phyloP scores from a whole-genome alignment of 2,888 invertebrate genomes.

The Electrophaes corylata region DNA sequence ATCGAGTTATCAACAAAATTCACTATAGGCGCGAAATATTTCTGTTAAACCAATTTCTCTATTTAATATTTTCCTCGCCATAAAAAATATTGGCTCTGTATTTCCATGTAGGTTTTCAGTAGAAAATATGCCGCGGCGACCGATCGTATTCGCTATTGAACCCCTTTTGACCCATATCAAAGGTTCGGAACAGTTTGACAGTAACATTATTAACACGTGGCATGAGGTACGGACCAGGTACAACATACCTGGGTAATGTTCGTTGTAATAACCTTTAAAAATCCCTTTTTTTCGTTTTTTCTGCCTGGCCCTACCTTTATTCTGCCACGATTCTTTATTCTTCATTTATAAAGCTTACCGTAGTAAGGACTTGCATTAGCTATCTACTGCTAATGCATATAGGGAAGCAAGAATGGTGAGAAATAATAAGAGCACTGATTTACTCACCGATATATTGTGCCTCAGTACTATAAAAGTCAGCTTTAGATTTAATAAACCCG shows the following conservation, averaged over 20 bases:
- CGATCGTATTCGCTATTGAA: constrained; percentile 57
- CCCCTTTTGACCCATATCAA: constrained; percentile 72
- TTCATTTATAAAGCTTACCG: constrained; percentile 22
- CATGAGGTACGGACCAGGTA: constrained; percentile 50
- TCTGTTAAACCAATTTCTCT: constrained; percentile 46
- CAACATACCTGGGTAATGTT: constrained; percentile 52
- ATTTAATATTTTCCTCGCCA: constrained; percentile 47
- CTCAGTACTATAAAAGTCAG: background rate
- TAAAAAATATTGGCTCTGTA: constrained; percentile 60
- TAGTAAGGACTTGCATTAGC: too few relatives aligned
- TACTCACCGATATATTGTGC: background rate
- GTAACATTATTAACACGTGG: constrained; percentile 75
- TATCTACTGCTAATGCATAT: background rate
- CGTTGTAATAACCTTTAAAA: constrained; percentile 62
- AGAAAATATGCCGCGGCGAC: constrained; percentile 58
- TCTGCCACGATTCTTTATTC: constrained; percentile 35
- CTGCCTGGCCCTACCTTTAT: constrained; percentile 36
- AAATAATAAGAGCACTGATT: background rate
- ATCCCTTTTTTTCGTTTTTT: constrained; percentile 53
- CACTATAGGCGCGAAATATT: constrained; percentile 44
- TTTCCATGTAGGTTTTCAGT: constrained; percentile 50
- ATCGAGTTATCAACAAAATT: constrained; percentile 47
- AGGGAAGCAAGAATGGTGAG: background rate
- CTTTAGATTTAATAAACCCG: background rate
- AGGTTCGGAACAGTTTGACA: constrained; percentile 66